These are phyloP conservation scores for Colaptes auratus DNA, from an alignment of 2,113 vertebrate species.

Conservation along the genomic window DNA sequence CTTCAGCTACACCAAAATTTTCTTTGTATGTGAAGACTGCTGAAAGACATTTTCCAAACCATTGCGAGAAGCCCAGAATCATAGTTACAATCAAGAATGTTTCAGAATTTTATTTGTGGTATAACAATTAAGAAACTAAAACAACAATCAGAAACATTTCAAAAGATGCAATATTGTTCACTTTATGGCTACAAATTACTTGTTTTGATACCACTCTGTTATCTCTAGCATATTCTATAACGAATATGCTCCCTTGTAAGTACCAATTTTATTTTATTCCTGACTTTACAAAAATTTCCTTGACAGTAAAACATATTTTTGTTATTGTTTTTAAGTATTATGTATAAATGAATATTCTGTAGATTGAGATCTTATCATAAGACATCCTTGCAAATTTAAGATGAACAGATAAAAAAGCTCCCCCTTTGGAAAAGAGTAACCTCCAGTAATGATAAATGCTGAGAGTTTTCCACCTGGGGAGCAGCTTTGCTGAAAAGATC, in stretches of 20 bases:
- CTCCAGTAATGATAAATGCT: background rate
- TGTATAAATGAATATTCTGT: background rate
- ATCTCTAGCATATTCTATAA: background rate
- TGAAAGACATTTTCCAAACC: background rate
- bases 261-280: background rate
- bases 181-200: background rate
- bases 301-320: background rate
- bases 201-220: background rate
- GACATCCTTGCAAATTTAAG: background rate
- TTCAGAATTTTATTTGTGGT: background rate
- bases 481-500: background rate
- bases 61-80: background rate
- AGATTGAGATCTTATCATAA: background rate
- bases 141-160: background rate
- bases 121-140: background rate
- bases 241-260: background rate
- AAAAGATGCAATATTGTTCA: background rate
- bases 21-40: background rate
- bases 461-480: background rate
- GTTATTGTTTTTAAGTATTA: background rate
- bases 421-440: background rate
- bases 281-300: background rate
- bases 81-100: background rate
- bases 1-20: background rate
- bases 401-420: background rate